A percentile compares a stretch with the other conserved stretches of the same genome.
phyloP scores from a whole-genome alignment of 2,113 vertebrate species.

The Oreotragus oreotragus region DNA sequence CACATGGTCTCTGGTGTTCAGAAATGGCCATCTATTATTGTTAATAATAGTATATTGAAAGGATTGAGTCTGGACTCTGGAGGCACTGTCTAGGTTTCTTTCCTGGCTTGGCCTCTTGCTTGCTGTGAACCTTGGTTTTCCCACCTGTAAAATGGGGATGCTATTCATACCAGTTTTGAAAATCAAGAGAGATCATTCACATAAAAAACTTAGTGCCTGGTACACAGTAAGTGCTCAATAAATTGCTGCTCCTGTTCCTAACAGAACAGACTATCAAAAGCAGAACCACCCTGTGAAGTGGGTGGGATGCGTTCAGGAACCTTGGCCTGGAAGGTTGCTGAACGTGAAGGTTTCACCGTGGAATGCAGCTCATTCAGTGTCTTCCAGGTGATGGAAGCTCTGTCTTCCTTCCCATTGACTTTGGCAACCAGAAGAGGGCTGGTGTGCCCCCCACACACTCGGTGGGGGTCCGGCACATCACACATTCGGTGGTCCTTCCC shows the following conservation, averaged over 20 bases:
- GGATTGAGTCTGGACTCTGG: background rate
- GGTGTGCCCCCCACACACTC: rapidly evolving
- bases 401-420: background rate
- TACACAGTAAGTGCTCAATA: background rate
- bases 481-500: background rate
- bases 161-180: background rate
- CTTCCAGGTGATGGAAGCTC: background rate
- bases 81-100: background rate
- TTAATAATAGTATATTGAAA: background rate
- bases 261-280: background rate
- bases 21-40: rapidly evolving
- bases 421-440: background rate
- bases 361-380: background rate
- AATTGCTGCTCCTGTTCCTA: background rate
- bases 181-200: rapidly evolving
- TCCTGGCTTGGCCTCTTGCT: background rate
- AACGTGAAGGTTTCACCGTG: too few relatives aligned
- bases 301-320: background rate
- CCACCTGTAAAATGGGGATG: background rate
- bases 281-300: background rate
- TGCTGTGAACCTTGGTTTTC: background rate
- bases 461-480: too few relatives aligned
- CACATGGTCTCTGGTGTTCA: rapidly evolving
- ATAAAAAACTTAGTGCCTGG: background rate
- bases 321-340: background rate